Evolutionary conservation across 2,113 vertebrate species (phyloP).

Genomic region (Chauna torquata): DNA sequence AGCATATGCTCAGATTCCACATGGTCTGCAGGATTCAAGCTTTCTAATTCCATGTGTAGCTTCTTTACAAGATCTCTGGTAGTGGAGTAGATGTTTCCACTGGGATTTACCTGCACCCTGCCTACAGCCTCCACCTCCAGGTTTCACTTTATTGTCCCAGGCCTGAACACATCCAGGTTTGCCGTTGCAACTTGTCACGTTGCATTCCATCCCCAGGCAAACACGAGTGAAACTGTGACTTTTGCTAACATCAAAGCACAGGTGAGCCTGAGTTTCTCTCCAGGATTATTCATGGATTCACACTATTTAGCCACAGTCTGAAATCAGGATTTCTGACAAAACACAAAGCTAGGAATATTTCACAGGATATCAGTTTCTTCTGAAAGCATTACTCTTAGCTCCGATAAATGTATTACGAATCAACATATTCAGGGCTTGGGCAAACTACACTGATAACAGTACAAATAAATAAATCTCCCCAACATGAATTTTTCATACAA

Average conservation of each 20-base stretch:
- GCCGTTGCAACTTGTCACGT: rapidly evolving
- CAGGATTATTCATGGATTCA: not conserved
- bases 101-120: not conserved
- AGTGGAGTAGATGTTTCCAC: not conserved
- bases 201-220: not conserved
- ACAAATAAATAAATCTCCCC: not conserved
- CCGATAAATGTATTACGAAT: not conserved
- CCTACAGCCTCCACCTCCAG: not conserved
- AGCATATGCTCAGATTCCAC: not conserved
- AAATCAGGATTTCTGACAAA: not conserved
- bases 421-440: not conserved
- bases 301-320: not conserved
- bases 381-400: not conserved
- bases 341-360: not conserved
- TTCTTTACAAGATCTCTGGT: not conserved
- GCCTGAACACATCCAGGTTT: rapidly evolving
- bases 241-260: not conserved
- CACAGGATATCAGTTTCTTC: not conserved
- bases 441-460: not conserved
- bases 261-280: not conserved
- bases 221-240: rapidly evolving
- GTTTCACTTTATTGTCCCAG: not conserved
- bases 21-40: not conserved
- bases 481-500: not conserved
- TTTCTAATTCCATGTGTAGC: rapidly evolving